phyloP scores from a whole-genome alignment of 2,888 invertebrate species.

The Caenorhabditis sp. region DNA sequence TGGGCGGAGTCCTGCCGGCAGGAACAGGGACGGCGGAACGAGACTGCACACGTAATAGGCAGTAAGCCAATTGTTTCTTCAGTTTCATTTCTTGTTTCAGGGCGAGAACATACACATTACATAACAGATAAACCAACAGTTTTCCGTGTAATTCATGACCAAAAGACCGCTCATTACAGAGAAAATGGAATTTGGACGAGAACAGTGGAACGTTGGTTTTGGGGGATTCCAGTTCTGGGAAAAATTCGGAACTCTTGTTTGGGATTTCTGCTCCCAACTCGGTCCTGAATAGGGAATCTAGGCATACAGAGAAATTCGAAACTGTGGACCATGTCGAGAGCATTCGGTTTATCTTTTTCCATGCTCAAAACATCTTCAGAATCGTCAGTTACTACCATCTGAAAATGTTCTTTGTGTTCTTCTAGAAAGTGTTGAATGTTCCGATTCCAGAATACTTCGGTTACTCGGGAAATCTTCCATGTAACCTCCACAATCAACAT shows the following conservation, averaged over 20 bases:
- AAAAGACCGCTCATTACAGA: slow-evolving; percentile 55
- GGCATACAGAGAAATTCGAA: too few species aligned
- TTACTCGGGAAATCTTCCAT: too few species aligned
- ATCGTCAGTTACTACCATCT: too few species aligned
- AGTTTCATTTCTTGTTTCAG: slow-evolving; percentile 50
- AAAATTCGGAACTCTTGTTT: neutral
- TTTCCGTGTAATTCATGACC: slow-evolving; percentile 56
- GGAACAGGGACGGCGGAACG: slow-evolving; percentile 53
- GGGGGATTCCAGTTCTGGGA: slow-evolving; percentile 17
- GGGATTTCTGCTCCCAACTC: neutral
- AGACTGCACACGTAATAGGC: slow-evolving; percentile 13
- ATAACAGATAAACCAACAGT: slow-evolving; percentile 38
- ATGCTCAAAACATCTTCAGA: too few species aligned
- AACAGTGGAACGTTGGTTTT: slow-evolving; percentile 3
- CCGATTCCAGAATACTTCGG: too few species aligned
- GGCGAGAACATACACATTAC: slow-evolving; percentile 49
- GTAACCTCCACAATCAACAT: neutral
- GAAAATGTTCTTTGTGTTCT: too few species aligned
- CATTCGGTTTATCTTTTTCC: too few species aligned
- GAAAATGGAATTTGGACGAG: slow-evolving; percentile 9
- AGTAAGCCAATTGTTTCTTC: slow-evolving; percentile 61
- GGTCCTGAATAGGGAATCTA: too few species aligned
- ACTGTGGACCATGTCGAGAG: too few species aligned
- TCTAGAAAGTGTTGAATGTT: too few species aligned
- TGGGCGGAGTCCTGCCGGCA: slow-evolving; percentile 34